phyloP scores from a whole-genome alignment of 2,888 invertebrate genomes.

The Xestia sexstrigata region DNA sequence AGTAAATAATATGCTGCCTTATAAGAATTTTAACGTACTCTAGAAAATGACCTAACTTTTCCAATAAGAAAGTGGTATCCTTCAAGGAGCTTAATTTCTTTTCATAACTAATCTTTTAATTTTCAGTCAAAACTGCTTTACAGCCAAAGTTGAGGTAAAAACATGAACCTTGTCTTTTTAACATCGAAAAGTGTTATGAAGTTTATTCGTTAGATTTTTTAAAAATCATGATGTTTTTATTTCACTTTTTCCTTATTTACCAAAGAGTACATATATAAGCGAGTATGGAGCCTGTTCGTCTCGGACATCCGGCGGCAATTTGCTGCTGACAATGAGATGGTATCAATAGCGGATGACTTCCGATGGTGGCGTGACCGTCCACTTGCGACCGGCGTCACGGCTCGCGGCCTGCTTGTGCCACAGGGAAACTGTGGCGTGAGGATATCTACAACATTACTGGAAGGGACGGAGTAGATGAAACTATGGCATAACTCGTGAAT shows the following conservation, averaged over 20 bases:
- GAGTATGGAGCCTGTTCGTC: constrained; percentile 72
- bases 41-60: not conserved
- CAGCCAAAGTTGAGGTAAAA: no score
- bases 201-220: no score
- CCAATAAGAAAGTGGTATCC: not conserved
- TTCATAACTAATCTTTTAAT: not conserved
- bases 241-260: constrained; percentile 13
- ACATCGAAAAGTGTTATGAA: no score
- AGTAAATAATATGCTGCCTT: constrained; percentile 4
- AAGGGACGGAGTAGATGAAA: not conserved
- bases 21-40: constrained; percentile 6
- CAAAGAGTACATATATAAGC: constrained; percentile 28
- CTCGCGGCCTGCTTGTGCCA: constrained; percentile 70
- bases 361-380: constrained; percentile 85
- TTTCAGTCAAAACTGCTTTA: not conserved
- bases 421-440: constrained; percentile 19
- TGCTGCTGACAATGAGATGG: constrained; percentile 88
- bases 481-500: not conserved
- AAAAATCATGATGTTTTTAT: no score
- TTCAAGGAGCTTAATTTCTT: not conserved
- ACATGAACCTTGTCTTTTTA: no score
- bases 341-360: constrained; percentile 89
- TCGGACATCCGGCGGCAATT: constrained; percentile 88
- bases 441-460: constrained; percentile 15
- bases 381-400: constrained; percentile 88